Percentiles rank a stretch among this genome's conserved stretches.
These are phyloP conservation scores for Trachythela sp. DNA, from an alignment of 64 coral and sea anemone species.

Conservation along the genomic window DNA sequence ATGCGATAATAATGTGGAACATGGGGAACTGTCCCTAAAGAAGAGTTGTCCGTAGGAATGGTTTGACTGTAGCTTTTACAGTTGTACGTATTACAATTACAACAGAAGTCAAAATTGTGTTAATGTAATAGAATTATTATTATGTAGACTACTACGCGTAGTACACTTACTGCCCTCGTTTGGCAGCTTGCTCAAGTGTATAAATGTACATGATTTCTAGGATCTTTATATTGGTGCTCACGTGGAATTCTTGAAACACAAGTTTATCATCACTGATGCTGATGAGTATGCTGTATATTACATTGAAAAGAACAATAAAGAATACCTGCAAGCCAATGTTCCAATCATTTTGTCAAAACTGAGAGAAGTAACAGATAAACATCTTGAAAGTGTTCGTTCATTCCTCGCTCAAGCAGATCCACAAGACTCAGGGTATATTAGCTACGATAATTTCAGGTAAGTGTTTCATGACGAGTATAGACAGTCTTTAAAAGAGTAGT, in stretches of 20 bases:
- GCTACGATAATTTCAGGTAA: constrained; percentile 27
- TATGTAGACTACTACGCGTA: no score
- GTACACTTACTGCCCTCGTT: no score
- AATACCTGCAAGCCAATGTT: constrained; percentile 83
- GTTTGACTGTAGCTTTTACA: no score
- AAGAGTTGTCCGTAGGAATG: no score
- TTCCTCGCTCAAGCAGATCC: constrained; percentile 55
- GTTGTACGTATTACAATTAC: no score
- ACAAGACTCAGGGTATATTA: constrained; percentile 51
- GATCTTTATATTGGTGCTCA: constrained; percentile 84
- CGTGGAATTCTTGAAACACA: constrained; percentile 74
- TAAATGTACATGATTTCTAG: constrained; percentile 40
- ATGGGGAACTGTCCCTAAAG: no score
- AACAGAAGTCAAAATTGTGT: no score
- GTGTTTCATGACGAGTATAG: background rate
- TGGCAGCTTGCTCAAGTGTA: no score
- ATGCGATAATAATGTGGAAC: no score
- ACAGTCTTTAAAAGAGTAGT: background rate
- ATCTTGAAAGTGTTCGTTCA: constrained; percentile 76
- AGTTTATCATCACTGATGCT: constrained; percentile 87
- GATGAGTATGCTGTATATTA: constrained; percentile 96
- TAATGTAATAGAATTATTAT: no score
- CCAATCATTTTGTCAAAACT: constrained; percentile 82
- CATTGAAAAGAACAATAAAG: constrained; percentile 75
- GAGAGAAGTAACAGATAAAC: constrained; percentile 62